Percentiles rank a stretch among this genome's conserved stretches.
Evolutionary conservation across 1,140 invertebrate genomes (phyloP).

Genomic region (Helicoverpa zea): DNA sequence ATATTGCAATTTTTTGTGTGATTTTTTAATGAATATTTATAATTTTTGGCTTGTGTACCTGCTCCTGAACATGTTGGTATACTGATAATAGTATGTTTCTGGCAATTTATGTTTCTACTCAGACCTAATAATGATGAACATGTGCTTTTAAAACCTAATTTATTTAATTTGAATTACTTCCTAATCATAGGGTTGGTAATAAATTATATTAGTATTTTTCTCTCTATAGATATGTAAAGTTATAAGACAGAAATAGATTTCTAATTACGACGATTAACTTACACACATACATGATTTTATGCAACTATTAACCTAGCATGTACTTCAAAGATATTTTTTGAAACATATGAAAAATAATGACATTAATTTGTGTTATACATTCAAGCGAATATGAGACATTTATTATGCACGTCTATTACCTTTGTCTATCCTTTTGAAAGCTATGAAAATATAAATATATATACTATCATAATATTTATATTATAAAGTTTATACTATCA

Average conservation of each 20-base stretch:
- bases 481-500: not conserved
- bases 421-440: slow-evolving; percentile 84
- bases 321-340: not conserved
- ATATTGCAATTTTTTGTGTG: not conserved
- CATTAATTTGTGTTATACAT: not conserved
- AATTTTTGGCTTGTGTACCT: no score
- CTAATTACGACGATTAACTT: no score
- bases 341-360: not conserved
- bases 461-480: slow-evolving; percentile 32
- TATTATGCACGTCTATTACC: slow-evolving; percentile 65
- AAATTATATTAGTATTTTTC: no score
- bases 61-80: not conserved
- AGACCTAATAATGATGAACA: no score
- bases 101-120: no score
- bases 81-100: not conserved
- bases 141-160: no score
- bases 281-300: no score
- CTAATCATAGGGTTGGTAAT: no score
- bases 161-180: no score
- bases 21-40: not conserved
- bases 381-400: slow-evolving; percentile 31
- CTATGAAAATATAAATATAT: slow-evolving; percentile 67
- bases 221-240: no score
- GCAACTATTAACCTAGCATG: no score
- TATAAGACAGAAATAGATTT: no score